phyloP scores from a whole-genome alignment of 1,140 invertebrate genomes.

The Ctenoplectra terminalis region DNA sequence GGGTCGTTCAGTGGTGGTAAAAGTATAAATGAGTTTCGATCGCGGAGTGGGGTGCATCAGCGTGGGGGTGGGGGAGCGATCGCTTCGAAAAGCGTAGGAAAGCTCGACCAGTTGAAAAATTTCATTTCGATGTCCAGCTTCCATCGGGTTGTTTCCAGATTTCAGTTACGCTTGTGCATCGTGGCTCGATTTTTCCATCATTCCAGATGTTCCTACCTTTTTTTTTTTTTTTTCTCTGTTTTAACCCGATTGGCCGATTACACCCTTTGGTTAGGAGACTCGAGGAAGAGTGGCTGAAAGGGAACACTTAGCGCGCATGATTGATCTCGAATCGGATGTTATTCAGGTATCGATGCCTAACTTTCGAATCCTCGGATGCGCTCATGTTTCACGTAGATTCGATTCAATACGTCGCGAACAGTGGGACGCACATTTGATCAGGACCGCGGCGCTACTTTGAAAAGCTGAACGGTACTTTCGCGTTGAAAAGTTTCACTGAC shows the following conservation, averaged over 20 bases:
- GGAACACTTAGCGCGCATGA: neutral
- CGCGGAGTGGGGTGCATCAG: conserved; percentile 68
- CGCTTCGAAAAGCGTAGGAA: conserved; percentile 72
- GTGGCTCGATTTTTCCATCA: neutral
- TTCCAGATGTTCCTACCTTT: neutral
- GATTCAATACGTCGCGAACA: conserved; percentile 29
- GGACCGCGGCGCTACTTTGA: conserved; percentile 18
- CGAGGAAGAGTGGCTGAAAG: neutral
- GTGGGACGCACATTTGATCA: conserved; percentile 22
- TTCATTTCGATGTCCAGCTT: conserved; percentile 50
- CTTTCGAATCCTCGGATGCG: conserved; percentile 24
- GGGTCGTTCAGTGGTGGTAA: conserved; percentile 71
- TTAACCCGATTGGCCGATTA: neutral
- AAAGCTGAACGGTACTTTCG: conserved; percentile 28
- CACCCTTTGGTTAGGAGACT: too few relatives aligned
- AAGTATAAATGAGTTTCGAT: conserved; percentile 79
- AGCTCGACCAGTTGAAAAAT: conserved; percentile 60
- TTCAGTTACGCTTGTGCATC: neutral
- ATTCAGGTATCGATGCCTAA: neutral
- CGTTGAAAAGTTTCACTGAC: conserved; percentile 29
- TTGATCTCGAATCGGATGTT: conserved; percentile 3
- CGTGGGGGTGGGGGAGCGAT: conserved; percentile 58
- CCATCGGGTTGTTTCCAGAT: neutral
- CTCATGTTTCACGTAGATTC: conserved; percentile 21
- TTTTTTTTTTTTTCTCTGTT: neutral